Evolutionary conservation across 1,140 invertebrate species (phyloP).

Genomic region (Fopius arisanus): DNA sequence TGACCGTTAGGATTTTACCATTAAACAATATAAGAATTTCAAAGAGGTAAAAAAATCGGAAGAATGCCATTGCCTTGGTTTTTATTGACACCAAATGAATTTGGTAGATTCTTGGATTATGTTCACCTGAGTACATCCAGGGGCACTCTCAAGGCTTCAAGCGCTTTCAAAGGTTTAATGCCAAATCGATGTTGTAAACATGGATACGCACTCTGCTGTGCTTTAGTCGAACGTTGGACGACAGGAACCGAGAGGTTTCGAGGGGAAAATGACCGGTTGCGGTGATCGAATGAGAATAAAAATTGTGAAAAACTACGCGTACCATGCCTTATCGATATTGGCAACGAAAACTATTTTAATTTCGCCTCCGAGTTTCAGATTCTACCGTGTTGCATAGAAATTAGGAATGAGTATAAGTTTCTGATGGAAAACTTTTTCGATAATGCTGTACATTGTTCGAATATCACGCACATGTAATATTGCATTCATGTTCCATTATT

Average conservation of each 20-base stretch:
- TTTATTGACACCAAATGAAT: neutral
- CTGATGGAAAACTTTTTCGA: constrained; percentile 2
- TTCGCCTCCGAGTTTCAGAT: neutral
- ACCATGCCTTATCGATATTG: neutral
- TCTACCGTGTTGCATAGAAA: neutral
- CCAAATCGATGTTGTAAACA: neutral
- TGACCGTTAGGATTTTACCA: too few species aligned
- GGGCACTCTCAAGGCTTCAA: neutral
- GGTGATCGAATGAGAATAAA: neutral
- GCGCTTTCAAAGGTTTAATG: constrained; percentile 4
- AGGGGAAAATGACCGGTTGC: neutral
- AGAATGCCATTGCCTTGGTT: neutral
- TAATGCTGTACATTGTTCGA: neutral
- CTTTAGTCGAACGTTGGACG: neutral
- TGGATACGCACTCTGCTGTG: neutral
- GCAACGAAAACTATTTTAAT: constrained; percentile 6
- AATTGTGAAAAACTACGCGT: constrained; percentile 3
- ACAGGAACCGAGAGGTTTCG: neutral
- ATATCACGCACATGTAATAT: neutral
- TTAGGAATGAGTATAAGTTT: neutral
- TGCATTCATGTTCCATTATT: neutral
- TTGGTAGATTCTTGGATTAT: neutral
- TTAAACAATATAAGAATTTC: too few species aligned
- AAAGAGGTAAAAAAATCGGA: neutral
- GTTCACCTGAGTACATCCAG: neutral